These are phyloP conservation scores for Dimorphilus gyrociliatus DNA, from an alignment of 2,888 invertebrate species.

Conservation along the genomic window DNA sequence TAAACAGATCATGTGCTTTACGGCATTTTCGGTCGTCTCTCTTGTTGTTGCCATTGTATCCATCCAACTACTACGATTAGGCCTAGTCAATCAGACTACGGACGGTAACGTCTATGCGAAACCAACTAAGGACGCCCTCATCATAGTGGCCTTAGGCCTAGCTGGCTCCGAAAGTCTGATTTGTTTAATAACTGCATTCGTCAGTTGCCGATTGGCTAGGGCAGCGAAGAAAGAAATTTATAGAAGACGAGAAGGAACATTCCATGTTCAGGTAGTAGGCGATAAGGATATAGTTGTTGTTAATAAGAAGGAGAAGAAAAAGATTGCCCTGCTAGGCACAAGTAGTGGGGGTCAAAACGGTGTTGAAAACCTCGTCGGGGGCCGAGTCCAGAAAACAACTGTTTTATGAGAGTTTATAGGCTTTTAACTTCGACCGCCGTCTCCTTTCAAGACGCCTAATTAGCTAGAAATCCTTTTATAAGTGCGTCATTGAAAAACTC, in stretches of 20 bases:
- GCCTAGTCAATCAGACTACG: slow-evolving; percentile 36
- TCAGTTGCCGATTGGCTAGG: slow-evolving; percentile 33
- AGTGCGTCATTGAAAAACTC: no score
- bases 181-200: slow-evolving; percentile 29
- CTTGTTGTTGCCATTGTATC: slow-evolving; percentile 36
- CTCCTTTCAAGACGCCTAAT: no score
- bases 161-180: slow-evolving; percentile 32
- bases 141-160: slow-evolving; percentile 28
- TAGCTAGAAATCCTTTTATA: no score
- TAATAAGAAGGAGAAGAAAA: slow-evolving; percentile 11
- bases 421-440: no score
- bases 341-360: no score
- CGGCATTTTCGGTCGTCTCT: slow-evolving; percentile 36
- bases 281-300: slow-evolving; percentile 37
- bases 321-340: no score
- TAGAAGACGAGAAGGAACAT: slow-evolving; percentile 34
- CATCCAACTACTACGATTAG: slow-evolving; percentile 38
- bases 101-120: slow-evolving; percentile 37
- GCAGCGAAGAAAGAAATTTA: slow-evolving; percentile 34
- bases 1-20: slow-evolving; percentile 38
- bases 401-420: no score
- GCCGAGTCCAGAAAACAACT: no score
- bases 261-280: slow-evolving; percentile 36
- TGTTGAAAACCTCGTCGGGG: no score
- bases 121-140: slow-evolving; percentile 31